Conservation (phyloP, 53 echinoderm and acorn worm species). For the Glandiceps talaboti region DNA sequence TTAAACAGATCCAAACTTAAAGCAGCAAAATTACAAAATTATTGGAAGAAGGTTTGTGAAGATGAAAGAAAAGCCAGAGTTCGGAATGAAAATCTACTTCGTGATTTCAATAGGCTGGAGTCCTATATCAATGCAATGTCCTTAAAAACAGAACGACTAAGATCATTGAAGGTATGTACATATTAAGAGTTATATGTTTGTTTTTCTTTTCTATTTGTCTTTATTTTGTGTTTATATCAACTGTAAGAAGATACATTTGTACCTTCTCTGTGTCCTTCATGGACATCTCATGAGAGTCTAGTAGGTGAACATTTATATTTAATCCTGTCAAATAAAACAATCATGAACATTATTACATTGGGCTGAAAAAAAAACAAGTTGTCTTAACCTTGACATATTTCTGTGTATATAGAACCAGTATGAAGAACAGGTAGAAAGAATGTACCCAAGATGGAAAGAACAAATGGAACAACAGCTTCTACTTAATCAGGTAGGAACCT, state of each 20-base stretch:
- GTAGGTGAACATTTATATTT: too few relatives aligned
- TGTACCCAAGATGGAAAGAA: slow-evolving; percentile 86
- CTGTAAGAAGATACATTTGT: too few relatives aligned
- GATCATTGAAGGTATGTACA: slow-evolving; percentile 48
- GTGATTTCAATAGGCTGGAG: slow-evolving; percentile 66
- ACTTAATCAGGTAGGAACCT: not conserved
- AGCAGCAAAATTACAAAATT: slow-evolving; percentile 57
- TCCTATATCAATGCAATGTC: slow-evolving; percentile 63
- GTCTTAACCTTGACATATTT: too few relatives aligned
- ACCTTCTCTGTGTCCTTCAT: too few relatives aligned
- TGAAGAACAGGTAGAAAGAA: slow-evolving; percentile 67
- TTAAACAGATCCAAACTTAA: slow-evolving; percentile 37
- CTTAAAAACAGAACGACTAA: slow-evolving; percentile 67
- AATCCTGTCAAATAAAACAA: too few relatives aligned
- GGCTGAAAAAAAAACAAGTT: too few relatives aligned
- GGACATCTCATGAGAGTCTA: too few relatives aligned
- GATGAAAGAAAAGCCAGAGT: slow-evolving; percentile 63
- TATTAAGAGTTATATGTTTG: too few relatives aligned
- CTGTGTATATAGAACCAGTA: slow-evolving; percentile 87
- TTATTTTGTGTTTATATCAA: too few relatives aligned
- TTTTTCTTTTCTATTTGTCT: too few relatives aligned
- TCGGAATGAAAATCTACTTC: slow-evolving; percentile 62
- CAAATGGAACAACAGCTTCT: slow-evolving; percentile 27
- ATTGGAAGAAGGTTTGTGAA: slow-evolving; percentile 85
- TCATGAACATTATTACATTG: too few relatives aligned